Conservation (phyloP, 2,113 vertebrate species). For the Fukomys damarensis region DNA sequence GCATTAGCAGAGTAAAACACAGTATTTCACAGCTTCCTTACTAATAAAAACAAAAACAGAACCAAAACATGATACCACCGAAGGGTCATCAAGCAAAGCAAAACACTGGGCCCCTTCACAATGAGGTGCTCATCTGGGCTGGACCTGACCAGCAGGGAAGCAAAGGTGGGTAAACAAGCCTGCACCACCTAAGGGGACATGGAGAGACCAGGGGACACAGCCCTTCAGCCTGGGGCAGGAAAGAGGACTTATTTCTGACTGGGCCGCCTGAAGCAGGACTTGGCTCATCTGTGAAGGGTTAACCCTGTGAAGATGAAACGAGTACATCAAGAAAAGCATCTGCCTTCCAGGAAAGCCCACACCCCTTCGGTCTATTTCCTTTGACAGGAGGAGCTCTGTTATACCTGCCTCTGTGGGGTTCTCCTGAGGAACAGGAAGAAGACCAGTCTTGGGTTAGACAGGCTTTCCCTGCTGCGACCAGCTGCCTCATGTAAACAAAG, state of each 20-base stretch:
- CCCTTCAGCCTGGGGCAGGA: background rate
- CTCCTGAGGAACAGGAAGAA: background rate
- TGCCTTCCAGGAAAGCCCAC: background rate
- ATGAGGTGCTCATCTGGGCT: background rate
- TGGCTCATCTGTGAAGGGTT: background rate
- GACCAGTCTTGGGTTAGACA: background rate
- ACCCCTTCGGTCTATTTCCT: background rate
- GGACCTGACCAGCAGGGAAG: too few relatives aligned
- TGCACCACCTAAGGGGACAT: background rate
- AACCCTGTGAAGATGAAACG: background rate
- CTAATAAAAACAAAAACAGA: background rate
- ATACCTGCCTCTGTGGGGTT: background rate
- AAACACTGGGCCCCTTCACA: background rate
- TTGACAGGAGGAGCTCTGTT: background rate
- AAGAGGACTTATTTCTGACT: background rate
- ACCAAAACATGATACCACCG: background rate
- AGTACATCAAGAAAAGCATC: background rate
- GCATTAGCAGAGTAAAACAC: background rate
- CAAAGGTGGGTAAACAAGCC: background rate
- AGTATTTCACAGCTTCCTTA: background rate
- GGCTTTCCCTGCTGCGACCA: background rate
- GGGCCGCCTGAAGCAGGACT: accelerated
- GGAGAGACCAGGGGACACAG: background rate
- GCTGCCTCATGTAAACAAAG: background rate
- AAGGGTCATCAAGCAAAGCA: background rate